Evolutionary conservation across 2,888 invertebrate species (phyloP).

Genomic region (Protodeltote pygarga): DNA sequence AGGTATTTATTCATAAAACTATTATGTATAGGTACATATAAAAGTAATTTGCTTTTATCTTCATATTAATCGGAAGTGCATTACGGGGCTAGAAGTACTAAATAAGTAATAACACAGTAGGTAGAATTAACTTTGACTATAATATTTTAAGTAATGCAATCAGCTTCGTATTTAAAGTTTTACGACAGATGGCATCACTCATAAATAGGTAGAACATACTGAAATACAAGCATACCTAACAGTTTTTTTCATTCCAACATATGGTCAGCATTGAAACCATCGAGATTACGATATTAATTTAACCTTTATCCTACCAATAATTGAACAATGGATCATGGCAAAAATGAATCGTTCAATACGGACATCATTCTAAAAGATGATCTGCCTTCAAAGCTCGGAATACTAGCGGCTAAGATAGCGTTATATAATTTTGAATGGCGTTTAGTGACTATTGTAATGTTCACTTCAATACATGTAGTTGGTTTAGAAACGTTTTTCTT

Average conservation of each 20-base stretch:
- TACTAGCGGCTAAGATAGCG: slow-evolving; percentile 65
- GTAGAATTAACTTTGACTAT: slow-evolving; percentile 16
- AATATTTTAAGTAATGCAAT: slow-evolving; percentile 29
- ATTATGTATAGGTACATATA: too few species aligned
- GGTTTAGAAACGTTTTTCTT: slow-evolving; percentile 60
- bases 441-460: slow-evolving; percentile 62
- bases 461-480: slow-evolving; percentile 48
- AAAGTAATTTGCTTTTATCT: too few species aligned
- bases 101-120: too few species aligned
- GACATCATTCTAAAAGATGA: slow-evolving; percentile 40
- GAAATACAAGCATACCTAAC: too few species aligned
- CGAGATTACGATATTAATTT: too few species aligned
- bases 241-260: too few species aligned
- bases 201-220: too few species aligned
- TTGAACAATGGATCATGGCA: slow-evolving; percentile 23
- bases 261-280: too few species aligned
- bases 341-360: slow-evolving; percentile 14
- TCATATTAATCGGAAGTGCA: slow-evolving; percentile 33
- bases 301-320: too few species aligned
- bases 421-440: slow-evolving; percentile 70
- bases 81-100: slow-evolving; percentile 30
- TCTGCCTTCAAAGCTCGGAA: slow-evolving; percentile 51
- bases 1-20: too few species aligned
- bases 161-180: slow-evolving; percentile 15
- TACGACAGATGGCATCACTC: too few species aligned